These are phyloP conservation scores for Halictus ligatus DNA, from an alignment of 2,888 invertebrate species.

Conservation along the genomic window DNA sequence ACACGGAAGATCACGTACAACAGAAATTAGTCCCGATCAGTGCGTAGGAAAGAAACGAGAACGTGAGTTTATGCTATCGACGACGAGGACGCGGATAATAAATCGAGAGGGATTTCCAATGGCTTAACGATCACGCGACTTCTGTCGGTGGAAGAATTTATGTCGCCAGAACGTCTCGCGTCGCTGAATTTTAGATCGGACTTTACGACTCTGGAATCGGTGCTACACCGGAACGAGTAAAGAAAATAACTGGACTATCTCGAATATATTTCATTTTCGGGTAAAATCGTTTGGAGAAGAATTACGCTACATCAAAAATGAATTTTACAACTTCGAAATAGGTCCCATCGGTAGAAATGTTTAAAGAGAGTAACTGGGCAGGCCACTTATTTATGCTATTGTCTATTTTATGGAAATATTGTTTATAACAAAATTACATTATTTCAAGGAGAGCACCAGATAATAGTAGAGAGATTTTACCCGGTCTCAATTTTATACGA, in stretches of 20 bases:
- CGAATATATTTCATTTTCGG: not conserved
- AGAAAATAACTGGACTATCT: not conserved
- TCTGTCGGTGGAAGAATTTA: constrained; percentile 64
- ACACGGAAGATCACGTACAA: constrained; percentile 17
- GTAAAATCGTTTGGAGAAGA: not conserved
- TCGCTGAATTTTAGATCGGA: constrained; percentile 70
- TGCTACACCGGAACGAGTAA: not conserved
- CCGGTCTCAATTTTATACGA: too few relatives aligned
- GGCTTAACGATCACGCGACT: constrained; percentile 67
- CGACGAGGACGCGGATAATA: constrained; percentile 63
- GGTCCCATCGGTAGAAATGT: too few relatives aligned
- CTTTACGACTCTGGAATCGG: constrained; percentile 69
- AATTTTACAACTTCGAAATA: too few relatives aligned
- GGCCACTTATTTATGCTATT: too few relatives aligned
- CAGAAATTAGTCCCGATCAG: constrained; percentile 45
- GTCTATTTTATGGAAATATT: too few relatives aligned
- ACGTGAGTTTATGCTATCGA: constrained; percentile 50
- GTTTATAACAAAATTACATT: too few relatives aligned
- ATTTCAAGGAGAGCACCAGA: too few relatives aligned
- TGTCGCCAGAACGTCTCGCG: constrained; percentile 56
- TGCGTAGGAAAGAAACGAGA: constrained; percentile 17
- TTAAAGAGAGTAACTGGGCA: too few relatives aligned
- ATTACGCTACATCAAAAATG: too few relatives aligned
- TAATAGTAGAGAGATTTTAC: too few relatives aligned
- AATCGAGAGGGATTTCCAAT: constrained; percentile 63